phyloP scores from a whole-genome alignment of 2,113 vertebrate genomes.

The Neotoma lepida region DNA sequence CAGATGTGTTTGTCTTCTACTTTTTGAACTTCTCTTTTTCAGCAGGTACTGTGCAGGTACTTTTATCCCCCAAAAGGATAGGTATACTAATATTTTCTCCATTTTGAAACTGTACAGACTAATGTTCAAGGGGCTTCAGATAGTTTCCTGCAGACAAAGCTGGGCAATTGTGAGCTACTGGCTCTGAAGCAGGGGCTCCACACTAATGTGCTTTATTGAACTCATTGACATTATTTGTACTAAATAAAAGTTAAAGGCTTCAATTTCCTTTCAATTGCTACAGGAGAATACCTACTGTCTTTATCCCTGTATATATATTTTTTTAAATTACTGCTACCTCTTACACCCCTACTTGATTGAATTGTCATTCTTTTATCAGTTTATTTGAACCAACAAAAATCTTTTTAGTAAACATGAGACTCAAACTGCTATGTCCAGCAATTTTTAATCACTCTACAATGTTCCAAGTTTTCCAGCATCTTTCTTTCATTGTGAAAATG shows the following conservation, averaged over 20 bases:
- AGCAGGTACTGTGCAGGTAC: slow-evolving; percentile 6
- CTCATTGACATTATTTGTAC: neutral
- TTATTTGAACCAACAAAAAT: neutral
- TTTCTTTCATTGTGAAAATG: neutral
- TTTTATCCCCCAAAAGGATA: slow-evolving; percentile 30
- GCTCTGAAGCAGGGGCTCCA: neutral
- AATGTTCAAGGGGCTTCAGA: neutral
- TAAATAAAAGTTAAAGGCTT: slow-evolving; percentile 17
- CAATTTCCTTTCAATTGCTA: slow-evolving; percentile 26
- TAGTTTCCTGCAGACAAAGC: slow-evolving; percentile 8
- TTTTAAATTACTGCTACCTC: slow-evolving; percentile 5
- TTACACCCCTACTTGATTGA: slow-evolving; percentile 30
- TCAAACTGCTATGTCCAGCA: slow-evolving; percentile 48
- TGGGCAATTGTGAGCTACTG: neutral
- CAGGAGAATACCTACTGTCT: neutral
- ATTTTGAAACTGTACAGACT: slow-evolving; percentile 42
- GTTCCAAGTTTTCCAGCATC: slow-evolving; percentile 53
- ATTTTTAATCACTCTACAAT: slow-evolving; percentile 35
- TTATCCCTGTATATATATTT: slow-evolving; percentile 18
- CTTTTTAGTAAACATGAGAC: slow-evolving; percentile 40
- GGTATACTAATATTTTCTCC: slow-evolving; percentile 31
- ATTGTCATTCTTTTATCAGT: slow-evolving; percentile 53
- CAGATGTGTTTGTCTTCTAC: slow-evolving; percentile 52
- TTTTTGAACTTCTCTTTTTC: slow-evolving; percentile 51
- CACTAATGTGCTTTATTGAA: neutral